These are phyloP conservation scores for Spheniscus humboldti DNA, from an alignment of 2,797 vertebrate genomes.

Conservation along the genomic window DNA sequence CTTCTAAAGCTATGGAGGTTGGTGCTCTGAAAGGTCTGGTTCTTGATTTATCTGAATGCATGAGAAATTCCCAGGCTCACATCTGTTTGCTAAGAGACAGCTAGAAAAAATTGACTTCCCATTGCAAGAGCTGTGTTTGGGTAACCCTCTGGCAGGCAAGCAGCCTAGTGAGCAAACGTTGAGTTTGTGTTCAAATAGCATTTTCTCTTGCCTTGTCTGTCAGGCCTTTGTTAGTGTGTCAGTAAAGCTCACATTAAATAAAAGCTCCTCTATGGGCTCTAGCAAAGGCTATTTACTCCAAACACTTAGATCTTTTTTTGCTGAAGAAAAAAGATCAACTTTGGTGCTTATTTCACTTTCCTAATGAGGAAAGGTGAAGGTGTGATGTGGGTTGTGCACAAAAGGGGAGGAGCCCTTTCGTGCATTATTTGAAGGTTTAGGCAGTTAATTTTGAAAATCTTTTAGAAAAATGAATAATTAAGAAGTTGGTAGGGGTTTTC, in stretches of 20 bases:
- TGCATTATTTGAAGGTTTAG: slow-evolving; percentile 37
- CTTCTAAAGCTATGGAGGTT: slow-evolving; percentile 1
- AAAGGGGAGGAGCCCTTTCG: background rate
- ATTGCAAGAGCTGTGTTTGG: slow-evolving; percentile 39
- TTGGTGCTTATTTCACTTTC: slow-evolving; percentile 3
- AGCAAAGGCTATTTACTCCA: slow-evolving; percentile 10
- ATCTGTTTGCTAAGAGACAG: slow-evolving; percentile 62
- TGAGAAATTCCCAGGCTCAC: slow-evolving; percentile 62
- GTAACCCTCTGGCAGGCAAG: slow-evolving; percentile 39
- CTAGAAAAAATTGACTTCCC: slow-evolving; percentile 33
- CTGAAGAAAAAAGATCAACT: background rate
- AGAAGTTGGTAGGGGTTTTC: background rate
- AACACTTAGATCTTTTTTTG: background rate
- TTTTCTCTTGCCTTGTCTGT: slow-evolving; percentile 46
- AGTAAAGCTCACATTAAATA: slow-evolving; percentile 35
- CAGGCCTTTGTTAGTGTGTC: slow-evolving; percentile 38
- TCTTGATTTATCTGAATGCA: slow-evolving; percentile 43
- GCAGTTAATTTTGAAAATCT: slow-evolving; percentile 47
- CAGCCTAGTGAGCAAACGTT: slow-evolving; percentile 58
- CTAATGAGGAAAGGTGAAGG: background rate
- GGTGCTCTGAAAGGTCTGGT: background rate
- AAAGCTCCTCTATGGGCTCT: background rate
- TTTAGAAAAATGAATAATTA: slow-evolving; percentile 41
- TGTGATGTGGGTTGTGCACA: slow-evolving; percentile 10
- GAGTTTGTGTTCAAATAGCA: slow-evolving; percentile 61